Percentiles rank a stretch among this genome's conserved stretches.
Conservation (phyloP, 2,113 vertebrate species). For the Castor canadensis region DNA sequence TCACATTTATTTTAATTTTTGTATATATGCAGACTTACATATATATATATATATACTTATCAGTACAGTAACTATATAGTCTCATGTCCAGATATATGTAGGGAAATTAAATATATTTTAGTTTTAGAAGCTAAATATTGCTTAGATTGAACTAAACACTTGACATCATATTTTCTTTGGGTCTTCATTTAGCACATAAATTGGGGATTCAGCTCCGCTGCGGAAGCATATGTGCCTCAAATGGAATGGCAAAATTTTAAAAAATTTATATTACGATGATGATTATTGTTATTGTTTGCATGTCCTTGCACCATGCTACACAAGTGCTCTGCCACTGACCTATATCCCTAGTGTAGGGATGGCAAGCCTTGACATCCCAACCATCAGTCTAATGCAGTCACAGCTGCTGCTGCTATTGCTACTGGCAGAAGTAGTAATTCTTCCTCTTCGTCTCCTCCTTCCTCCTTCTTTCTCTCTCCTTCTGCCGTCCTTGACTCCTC, state of each 20-base stretch:
- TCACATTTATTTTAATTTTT: constrained; percentile 2
- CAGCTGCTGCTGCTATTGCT: too few relatives aligned
- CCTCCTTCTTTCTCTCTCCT: too few relatives aligned
- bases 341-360: too few relatives aligned
- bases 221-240: not conserved
- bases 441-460: too few relatives aligned
- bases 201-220: not conserved
- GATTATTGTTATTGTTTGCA: too few relatives aligned
- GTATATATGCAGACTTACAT: not conserved
- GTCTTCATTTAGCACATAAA: not conserved
- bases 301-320: too few relatives aligned
- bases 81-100: not conserved
- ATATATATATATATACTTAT: not conserved
- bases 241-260: not conserved
- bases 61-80: not conserved
- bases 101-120: not conserved
- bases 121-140: constrained; percentile 28
- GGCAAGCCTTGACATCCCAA: not conserved
- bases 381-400: not conserved
- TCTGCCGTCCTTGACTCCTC: too few relatives aligned
- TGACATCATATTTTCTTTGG: not conserved
- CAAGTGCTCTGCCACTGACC: not conserved
- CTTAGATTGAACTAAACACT: constrained; percentile 18
- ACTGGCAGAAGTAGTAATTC: too few relatives aligned
- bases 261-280: too few relatives aligned